Evolutionary conservation across 2,888 invertebrate species (phyloP), one percentile per base, ranked within the genome.

Genomic region (Dasypolia templi): DNA sequence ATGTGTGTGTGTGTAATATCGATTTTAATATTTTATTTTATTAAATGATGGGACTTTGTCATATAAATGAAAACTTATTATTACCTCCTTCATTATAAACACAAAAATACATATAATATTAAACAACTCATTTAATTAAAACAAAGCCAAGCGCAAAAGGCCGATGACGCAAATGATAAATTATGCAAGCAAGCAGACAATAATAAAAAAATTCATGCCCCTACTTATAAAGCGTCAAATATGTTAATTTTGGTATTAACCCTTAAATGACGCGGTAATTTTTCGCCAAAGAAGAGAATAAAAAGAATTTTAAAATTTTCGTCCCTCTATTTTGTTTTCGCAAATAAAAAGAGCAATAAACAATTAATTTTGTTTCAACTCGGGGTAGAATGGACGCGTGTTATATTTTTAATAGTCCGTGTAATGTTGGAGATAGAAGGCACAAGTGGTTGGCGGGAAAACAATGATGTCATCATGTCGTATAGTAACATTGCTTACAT

Each of bases 401-500:
- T 84, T 84, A 79, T 87, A 80, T 83, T 87, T 88, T 88, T 86
- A 85, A 87, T 82, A 74, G 73, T 65, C 73, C 51, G 26, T 81
- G 65, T 81, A 84, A 77, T 66, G 61, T 35, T 61, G 3, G 0
- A 0, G 19, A 22, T 51, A 19, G 0, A 75, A 75, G 75, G 0
- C 22, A 71, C 1, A 4, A 75, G 67, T 9, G 1, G 19, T 39
- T 0, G 44, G 84, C 80, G 84, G 19, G 1, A 14, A 55, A 56
- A 26, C 26, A 19, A 53, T 11, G 17, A 17, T n/a, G 22, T 35
- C 22, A 17, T 32, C 1, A n/a, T 63, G 2, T 22, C 0, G 3
- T 56, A 22, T 12, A 39, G 6, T 14, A 26, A 0, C 22, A 7
- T n/a, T 72, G n/a, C 22, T n/a, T 32, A 3, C 7, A 22, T 62